Evolutionary conservation across 2,113 vertebrate species (phyloP), one percentile per base, ranked within the genome.

Genomic region (Serranochromis macrocephalus): DNA sequence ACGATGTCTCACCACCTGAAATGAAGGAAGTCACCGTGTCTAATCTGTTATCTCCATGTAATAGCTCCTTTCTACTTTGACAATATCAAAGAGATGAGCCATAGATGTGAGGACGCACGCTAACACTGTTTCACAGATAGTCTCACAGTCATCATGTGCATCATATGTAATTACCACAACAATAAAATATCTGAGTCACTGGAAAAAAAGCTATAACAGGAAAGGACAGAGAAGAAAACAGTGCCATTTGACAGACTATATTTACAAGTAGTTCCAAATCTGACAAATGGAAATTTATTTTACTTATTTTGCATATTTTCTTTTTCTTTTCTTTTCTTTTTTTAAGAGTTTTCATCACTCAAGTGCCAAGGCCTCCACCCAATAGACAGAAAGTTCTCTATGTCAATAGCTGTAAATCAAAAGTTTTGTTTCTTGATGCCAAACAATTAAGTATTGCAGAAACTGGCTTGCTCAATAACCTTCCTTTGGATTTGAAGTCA

Each of bases 31-130:
- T 87, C 26, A 36, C 29, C 36, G 5, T 54, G 78, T 78, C 17
- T 53, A 36, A 88, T 91, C 92, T 90, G 85, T 93, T 88, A 68
- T 88, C 88, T 55, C 85, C 49, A 57, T 80, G 84, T 90, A 82
- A 91, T 89, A 71, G 12, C 42, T 80, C 45, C 31, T 40, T 42
- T 66, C n/a, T 90, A 24, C 58, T 36, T 42, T 42, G 79, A 81
- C 53, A 66, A 68, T 26, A 63, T 85, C 14, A 24, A 24, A n/a
- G 33, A 80, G 9, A 61, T 29, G 68, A 78, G 45, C 47, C 45
- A 17, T 16, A 55, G 33, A 33, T 19, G 36, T 16, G 7, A 14
- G 51, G 82, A 87, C 6, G 42, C 58, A 80, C 10, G 1, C 42
- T 58, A 19, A 58, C 24, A 29, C 79, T 21, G 40, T 73, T 73